Conservation (phyloP, 2,888 invertebrate genomes). For the Cheilosia soror region DNA sequence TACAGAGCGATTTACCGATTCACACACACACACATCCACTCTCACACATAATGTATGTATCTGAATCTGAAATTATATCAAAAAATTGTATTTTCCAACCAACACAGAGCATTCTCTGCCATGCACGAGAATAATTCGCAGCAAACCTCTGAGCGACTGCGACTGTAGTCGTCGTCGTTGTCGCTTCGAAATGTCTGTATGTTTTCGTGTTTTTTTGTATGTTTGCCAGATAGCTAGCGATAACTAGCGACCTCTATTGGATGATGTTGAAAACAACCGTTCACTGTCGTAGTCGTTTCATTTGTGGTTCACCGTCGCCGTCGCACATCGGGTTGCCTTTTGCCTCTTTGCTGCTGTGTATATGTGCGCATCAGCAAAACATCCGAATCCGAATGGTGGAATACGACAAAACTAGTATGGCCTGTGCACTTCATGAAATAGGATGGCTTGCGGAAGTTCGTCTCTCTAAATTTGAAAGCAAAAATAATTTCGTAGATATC, state of each 20-base stretch:
- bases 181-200: slow-evolving; percentile 41
- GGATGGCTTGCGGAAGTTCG: slow-evolving; percentile 77
- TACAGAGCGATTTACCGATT: slow-evolving; percentile 55
- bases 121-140: slow-evolving; percentile 66
- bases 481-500: slow-evolving; percentile 67
- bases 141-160: slow-evolving; percentile 44
- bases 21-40: slow-evolving; percentile 27
- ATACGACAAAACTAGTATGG: slow-evolving; percentile 77
- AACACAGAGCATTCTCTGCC: slow-evolving; percentile 65
- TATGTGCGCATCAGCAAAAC: slow-evolving; percentile 70
- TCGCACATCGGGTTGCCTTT: slow-evolving; percentile 19
- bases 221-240: slow-evolving; percentile 51
- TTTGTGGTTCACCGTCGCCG: slow-evolving; percentile 65
- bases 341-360: slow-evolving; percentile 47
- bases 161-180: slow-evolving; percentile 60
- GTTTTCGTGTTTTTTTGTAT: slow-evolving; percentile 42
- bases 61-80: slow-evolving; percentile 41
- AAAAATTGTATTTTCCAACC: slow-evolving; percentile 65
- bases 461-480: slow-evolving; percentile 66
- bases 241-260: slow-evolving; percentile 69
- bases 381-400: slow-evolving; percentile 73
- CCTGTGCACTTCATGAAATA: slow-evolving; percentile 79
- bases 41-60: slow-evolving; percentile 14
- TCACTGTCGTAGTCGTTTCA: slow-evolving; percentile 9
- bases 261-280: slow-evolving; percentile 42